Evolutionary conservation across 2,888 invertebrate genomes (phyloP), one percentile per base, ranked within the genome.

Genomic region (Drosophila austrosaltans): DNA sequence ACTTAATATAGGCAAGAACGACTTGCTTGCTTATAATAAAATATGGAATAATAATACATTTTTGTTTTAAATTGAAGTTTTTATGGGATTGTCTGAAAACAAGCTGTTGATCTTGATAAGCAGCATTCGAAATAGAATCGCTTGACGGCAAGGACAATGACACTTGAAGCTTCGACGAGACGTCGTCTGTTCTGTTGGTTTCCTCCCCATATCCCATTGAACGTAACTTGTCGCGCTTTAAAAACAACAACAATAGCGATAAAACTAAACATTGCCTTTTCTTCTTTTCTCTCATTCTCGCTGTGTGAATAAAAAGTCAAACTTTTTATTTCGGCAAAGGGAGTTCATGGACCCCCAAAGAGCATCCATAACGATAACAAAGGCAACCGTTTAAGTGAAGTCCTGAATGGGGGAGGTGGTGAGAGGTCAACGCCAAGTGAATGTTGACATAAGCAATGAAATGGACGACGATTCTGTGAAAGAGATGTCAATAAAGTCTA

Each of bases 291-390:
- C 22, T 48, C 5, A 3, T 8, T 22, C 8, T 7, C 22, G 81
- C 62, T 81, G 72, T 78, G 75, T 66, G 69, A 78, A 82, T 82
- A 81, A 81, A 72, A 81, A 82, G 81, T 81, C 81, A 77, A 85
- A 82, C 75, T 85, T 85, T 80, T 75, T 66, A 69, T 82, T 81
- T 85, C 67, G 77, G 32, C 63, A 57, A 57, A 57, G 39, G 70
- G 69, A 79, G 82, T 85, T 82, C 83, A 81, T 85, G 86, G 81
- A 85, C 82, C 57, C 71, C 25, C 22, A 44, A 20, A 48, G 48
- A 62, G 54, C n/a, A 48, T 8, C 77, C 63, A 56, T 69, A 64
- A 44, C 66, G 66, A n/a, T 59, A 75, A 61, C 62, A 63, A 30
- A 63, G 44, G 54, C 80, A 74, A 69, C 58, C 71, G 62, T 61